phyloP scores from a whole-genome alignment of 2,888 invertebrate genomes.

The Crepidodera aurea region DNA sequence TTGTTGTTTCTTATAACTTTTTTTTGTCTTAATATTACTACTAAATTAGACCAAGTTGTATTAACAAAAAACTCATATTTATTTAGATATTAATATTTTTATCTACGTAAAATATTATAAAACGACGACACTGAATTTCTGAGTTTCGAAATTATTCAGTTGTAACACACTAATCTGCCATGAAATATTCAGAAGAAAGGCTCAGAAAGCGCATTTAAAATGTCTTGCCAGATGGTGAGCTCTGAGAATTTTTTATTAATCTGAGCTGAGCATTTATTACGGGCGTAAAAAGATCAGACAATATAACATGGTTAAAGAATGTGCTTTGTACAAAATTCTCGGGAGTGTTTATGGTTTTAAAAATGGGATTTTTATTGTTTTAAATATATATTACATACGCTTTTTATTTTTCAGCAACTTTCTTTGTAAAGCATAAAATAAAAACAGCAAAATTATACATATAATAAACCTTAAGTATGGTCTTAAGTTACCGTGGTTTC shows the following conservation, averaged over 20 bases:
- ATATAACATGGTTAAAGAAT: neutral
- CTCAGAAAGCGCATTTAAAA: slow-evolving; percentile 33
- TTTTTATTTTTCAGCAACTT: too few relatives aligned
- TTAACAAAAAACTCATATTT: too few relatives aligned
- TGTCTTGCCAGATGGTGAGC: slow-evolving; percentile 32
- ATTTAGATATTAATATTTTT: too few relatives aligned
- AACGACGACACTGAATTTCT: neutral
- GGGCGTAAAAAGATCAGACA: slow-evolving; percentile 19
- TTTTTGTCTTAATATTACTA: too few relatives aligned
- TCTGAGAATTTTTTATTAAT: slow-evolving; percentile 25
- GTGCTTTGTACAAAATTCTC: neutral
- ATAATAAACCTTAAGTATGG: too few relatives aligned
- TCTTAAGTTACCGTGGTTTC: too few relatives aligned
- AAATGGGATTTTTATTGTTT: neutral
- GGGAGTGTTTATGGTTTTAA: neutral
- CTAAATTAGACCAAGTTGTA: too few relatives aligned
- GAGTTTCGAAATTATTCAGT: slow-evolving; percentile 9
- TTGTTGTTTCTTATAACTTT: too few relatives aligned
- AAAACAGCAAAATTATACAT: too few relatives aligned
- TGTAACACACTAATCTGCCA: slow-evolving; percentile 43
- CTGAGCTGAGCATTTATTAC: slow-evolving; percentile 12
- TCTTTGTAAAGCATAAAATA: too few relatives aligned
- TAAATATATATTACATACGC: too few relatives aligned
- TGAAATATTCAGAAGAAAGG: slow-evolving; percentile 44
- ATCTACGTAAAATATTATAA: too few relatives aligned